phyloP scores from a whole-genome alignment of 2,888 invertebrate genomes.

The Pelosia muscerda region DNA sequence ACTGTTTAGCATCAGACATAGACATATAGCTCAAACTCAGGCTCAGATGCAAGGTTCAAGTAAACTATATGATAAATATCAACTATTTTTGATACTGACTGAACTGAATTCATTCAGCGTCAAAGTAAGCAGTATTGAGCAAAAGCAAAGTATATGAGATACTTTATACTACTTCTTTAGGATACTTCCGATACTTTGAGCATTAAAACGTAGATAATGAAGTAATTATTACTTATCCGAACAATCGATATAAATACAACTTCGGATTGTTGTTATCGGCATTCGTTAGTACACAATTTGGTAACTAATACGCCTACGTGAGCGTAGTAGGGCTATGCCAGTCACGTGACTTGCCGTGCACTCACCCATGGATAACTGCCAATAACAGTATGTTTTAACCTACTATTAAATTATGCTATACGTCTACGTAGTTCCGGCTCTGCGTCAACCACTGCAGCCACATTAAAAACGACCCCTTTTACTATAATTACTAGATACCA shows the following conservation, averaged over 20 bases:
- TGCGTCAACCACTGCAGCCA: constrained; percentile 61
- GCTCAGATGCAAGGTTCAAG: too few species aligned
- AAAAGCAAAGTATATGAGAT: too few species aligned
- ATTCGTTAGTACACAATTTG: background rate
- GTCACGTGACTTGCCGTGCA: constrained; percentile 77
- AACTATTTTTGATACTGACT: background rate
- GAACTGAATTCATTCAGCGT: too few species aligned
- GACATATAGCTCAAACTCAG: too few species aligned
- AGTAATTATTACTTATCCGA: background rate
- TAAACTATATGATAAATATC: too few species aligned
- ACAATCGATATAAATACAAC: background rate
- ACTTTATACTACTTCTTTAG: too few species aligned
- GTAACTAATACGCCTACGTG: constrained; percentile 46
- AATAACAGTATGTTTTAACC: constrained; percentile 71
- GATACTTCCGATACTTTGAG: too few species aligned
- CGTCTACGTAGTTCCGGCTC: constrained; percentile 52
- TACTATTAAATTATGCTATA: constrained; percentile 62
- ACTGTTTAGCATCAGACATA: too few species aligned
- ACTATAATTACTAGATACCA: constrained; percentile 66
- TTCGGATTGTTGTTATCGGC: background rate
- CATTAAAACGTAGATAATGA: background rate
- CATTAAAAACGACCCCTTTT: constrained; percentile 69
- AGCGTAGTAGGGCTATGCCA: constrained; percentile 56
- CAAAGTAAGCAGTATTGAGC: too few species aligned
- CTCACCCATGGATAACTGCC: constrained; percentile 71